Evolutionary conservation across 1,140 invertebrate species (phyloP).

Genomic region (Akabosia matsudoensis): DNA sequence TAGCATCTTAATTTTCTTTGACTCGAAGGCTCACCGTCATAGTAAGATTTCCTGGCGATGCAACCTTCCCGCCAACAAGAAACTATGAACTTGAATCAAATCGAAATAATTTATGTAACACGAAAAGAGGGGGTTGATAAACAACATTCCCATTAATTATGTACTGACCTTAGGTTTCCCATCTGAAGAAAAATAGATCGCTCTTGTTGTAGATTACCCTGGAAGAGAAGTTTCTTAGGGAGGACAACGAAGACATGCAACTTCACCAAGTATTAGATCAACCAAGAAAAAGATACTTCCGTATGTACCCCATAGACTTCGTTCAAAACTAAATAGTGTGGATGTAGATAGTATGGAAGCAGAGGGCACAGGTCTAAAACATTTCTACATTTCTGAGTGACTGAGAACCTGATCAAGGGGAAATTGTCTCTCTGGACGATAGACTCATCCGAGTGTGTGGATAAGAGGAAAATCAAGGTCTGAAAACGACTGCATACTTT

Average conservation of each 20-base stretch:
- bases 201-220: neutral
- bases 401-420: constrained; percentile 15
- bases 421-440: constrained; percentile 17
- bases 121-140: constrained; percentile 25
- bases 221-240: neutral
- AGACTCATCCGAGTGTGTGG: too few species aligned
- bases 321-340: neutral
- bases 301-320: constrained; percentile 8
- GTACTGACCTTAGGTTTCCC: constrained; percentile 18
- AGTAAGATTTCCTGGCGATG: too few species aligned
- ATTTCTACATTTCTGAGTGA: neutral
- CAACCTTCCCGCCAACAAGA: too few species aligned
- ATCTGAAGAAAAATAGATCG: neutral
- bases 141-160: constrained; percentile 32
- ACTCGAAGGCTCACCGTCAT: too few species aligned
- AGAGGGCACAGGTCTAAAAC: too few species aligned
- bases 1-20: too few species aligned
- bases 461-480: constrained; percentile 18
- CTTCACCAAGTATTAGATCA: neutral
- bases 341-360: too few species aligned
- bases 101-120: constrained; percentile 23
- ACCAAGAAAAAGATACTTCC: constrained; percentile 6
- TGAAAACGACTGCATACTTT: neutral
- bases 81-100: constrained; percentile 24
- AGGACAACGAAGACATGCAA: neutral